Conservation (phyloP, 2,113 vertebrate genomes). For the Damaliscus lunatus region DNA sequence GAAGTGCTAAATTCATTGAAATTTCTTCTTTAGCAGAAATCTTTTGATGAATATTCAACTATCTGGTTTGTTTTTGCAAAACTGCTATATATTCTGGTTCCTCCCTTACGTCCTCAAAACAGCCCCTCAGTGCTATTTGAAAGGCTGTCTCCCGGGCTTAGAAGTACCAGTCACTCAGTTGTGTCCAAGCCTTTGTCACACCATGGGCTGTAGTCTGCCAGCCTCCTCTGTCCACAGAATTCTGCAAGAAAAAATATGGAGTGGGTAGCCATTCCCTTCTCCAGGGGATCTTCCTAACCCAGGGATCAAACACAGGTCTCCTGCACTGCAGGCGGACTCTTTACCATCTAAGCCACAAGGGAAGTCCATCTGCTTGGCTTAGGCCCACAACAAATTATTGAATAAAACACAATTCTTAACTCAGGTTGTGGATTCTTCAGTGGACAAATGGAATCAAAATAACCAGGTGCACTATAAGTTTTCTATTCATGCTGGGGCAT, state of each 20-base stretch:
- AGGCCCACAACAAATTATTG: background rate
- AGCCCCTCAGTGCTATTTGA: background rate
- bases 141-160: background rate
- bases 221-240: background rate
- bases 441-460: background rate
- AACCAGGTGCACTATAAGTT: rapidly evolving
- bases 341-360: background rate
- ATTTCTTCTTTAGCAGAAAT: background rate
- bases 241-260: background rate
- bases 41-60: background rate
- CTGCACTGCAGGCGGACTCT: background rate
- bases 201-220: background rate
- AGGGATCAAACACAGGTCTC: background rate
- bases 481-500: background rate
- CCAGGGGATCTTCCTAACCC: background rate
- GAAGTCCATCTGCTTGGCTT: background rate
- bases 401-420: background rate
- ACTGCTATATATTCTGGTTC: background rate
- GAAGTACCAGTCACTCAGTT: background rate
- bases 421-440: background rate
- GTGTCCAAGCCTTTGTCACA: background rate
- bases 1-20: background rate
- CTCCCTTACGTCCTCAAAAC: background rate
- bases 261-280: background rate
- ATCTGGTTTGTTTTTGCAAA: background rate